Evolutionary conservation across 2,888 invertebrate species (phyloP), one percentile per base, ranked within the genome.

Genomic region (Meteorus colon): DNA sequence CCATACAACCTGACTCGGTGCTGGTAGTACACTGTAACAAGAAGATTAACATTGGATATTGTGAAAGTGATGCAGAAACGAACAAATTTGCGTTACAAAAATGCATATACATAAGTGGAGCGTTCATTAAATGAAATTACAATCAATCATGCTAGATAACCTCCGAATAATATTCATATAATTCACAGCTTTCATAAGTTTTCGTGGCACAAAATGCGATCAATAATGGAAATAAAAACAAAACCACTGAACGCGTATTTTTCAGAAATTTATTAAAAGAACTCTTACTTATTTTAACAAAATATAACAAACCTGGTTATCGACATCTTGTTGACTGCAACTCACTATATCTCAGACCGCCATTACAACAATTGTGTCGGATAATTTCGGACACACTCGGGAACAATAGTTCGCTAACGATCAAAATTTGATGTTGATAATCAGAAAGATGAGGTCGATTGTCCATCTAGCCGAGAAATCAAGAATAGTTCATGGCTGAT

Each of bases 1-100:
- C 94, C 96, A 96, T 77, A 96, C 92, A 48, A 95, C 93, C 89
- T 97, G 97, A 0, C 94, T 93, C 0, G 98, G 98, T 31, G 95
- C 93, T 63, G 98, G 98, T 78, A 98, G 90, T 79, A 98, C 91
- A 86, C 97, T 97, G 84, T 65, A 90, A 88, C 77, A 10, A 37
- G 12, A 67, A 48, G 29, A 31, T 19, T 2, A 65, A 48, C 27
- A 29, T 48, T 41, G 41, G 19, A n/a, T 5, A 24, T 55, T 8
- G n/a, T n/a, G n/a, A 24, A 8, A 6, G 1, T 19, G 6, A 55
- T 24, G 4, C n/a, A 55, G 8, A 5, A 19, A n/a, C n/a, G 1
- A 19, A 5, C 19, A 8, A 55, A n/a, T n/a, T 4, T 48, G 0
- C 16, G 16, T 48, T n/a, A 3, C 16, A 48, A 48, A 2, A 48